phyloP scores from a whole-genome alignment of 2,113 vertebrate species.

The Clupea harengus region DNA sequence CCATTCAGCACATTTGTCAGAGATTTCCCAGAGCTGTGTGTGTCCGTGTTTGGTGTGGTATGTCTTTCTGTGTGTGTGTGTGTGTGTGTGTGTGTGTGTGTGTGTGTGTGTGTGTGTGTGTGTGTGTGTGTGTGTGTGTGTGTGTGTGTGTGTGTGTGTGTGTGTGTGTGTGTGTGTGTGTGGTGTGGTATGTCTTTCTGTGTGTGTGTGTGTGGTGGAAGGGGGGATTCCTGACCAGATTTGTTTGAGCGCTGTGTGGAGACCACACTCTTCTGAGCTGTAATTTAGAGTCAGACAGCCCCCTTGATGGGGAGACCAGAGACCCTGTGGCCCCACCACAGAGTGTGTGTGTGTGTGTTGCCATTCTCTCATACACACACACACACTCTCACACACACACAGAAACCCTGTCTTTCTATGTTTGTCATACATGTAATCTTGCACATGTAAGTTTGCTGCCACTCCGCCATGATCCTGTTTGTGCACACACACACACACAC shows the following conservation, averaged over 20 bases:
- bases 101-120: conserved; percentile 31
- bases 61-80: background rate
- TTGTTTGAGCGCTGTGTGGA: conserved; percentile 72
- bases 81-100: conserved; percentile 16
- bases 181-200: conserved; percentile 30
- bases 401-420: background rate
- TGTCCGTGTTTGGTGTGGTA: background rate
- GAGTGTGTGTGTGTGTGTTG: background rate
- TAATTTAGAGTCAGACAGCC: conserved; percentile 72
- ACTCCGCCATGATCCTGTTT: background rate
- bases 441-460: background rate
- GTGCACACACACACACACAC: too few species aligned
- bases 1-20: conserved; percentile 51
- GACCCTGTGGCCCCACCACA: conserved; percentile 21
- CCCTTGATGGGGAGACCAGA: conserved; percentile 45
- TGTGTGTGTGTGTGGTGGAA: conserved; percentile 55
- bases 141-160: conserved; percentile 11
- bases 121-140: conserved; percentile 15
- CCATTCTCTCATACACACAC: too few species aligned
- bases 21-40: conserved; percentile 41
- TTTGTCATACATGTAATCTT: background rate
- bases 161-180: conserved; percentile 16
- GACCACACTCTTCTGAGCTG: conserved; percentile 64
- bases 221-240: conserved; percentile 63
- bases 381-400: background rate